Conservation (phyloP, 2,113 vertebrate species). For the Dipodomys merriami region DNA sequence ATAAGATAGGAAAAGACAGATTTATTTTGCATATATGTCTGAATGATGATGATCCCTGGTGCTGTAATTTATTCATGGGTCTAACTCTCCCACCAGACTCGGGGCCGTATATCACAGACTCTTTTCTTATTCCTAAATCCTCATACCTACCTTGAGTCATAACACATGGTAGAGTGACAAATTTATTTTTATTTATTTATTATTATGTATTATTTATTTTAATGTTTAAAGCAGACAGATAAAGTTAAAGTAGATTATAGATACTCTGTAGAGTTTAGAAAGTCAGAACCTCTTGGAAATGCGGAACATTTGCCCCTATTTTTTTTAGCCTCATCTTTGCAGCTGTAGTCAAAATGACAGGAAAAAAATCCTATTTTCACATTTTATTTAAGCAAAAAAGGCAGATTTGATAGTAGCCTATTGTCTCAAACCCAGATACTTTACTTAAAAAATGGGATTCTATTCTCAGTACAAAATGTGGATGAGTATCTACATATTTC, state of each 20-base stretch:
- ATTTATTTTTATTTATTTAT: no score
- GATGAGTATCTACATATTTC: neutral
- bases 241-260: no score
- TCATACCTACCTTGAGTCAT: neutral
- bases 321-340: neutral
- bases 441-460: neutral
- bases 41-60: neutral
- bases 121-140: neutral
- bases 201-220: neutral
- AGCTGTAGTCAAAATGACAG: neutral
- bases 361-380: neutral
- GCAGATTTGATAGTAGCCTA: neutral
- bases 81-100: neutral
- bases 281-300: neutral
- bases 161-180: neutral
- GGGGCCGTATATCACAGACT: no score
- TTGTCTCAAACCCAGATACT: neutral
- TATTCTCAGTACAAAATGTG: conserved; percentile 7
- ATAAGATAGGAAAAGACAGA: no score
- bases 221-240: no score
- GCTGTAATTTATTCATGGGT: neutral
- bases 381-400: conserved; percentile 8
- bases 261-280: no score
- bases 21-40: neutral
- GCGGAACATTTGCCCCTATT: neutral